Conservation (phyloP, 2,888 invertebrate genomes). For the Rhodophaea formosa region DNA sequence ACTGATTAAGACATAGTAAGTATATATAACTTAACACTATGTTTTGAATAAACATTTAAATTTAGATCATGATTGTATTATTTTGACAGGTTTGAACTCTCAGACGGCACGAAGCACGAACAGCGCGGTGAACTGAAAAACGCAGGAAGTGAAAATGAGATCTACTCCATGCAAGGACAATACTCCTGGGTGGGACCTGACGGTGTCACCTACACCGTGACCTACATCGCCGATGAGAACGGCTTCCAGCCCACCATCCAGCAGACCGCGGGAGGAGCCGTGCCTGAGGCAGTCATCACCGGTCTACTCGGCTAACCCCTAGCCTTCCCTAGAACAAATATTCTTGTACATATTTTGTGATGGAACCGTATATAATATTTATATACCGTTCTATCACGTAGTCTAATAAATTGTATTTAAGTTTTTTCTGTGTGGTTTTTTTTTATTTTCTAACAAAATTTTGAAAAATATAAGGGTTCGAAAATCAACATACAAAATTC, state of each 20-base stretch:
- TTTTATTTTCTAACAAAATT: background rate
- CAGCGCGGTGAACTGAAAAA: conserved; percentile 81
- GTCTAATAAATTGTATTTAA: conserved; percentile 25
- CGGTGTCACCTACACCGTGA: conserved; percentile 81
- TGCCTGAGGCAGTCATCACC: conserved; percentile 61
- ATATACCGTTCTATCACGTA: conserved; percentile 53
- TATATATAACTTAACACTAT: too few relatives aligned
- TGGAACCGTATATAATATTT: conserved; percentile 73
- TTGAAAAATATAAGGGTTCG: background rate
- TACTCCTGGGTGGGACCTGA: conserved; percentile 81
- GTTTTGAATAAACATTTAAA: too few relatives aligned
- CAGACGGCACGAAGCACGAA: conserved; percentile 79
- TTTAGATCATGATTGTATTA: conserved; percentile 1
- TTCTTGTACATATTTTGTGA: conserved; percentile 48
- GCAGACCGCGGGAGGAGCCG: conserved; percentile 62
- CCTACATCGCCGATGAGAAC: conserved; percentile 80
- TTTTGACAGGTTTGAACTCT: conserved; percentile 73
- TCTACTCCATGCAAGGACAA: conserved; percentile 77
- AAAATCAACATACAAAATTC: too few relatives aligned
- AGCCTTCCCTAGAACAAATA: conserved; percentile 32
- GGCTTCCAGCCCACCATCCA: conserved; percentile 73
- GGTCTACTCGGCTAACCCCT: conserved; percentile 57
- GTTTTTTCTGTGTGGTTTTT: background rate
- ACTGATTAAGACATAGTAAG: too few relatives aligned
- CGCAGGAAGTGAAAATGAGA: conserved; percentile 79